These are phyloP conservation scores for Oreotrochilus melanogaster DNA, from an alignment of 2,113 vertebrate species.

Conservation along the genomic window DNA sequence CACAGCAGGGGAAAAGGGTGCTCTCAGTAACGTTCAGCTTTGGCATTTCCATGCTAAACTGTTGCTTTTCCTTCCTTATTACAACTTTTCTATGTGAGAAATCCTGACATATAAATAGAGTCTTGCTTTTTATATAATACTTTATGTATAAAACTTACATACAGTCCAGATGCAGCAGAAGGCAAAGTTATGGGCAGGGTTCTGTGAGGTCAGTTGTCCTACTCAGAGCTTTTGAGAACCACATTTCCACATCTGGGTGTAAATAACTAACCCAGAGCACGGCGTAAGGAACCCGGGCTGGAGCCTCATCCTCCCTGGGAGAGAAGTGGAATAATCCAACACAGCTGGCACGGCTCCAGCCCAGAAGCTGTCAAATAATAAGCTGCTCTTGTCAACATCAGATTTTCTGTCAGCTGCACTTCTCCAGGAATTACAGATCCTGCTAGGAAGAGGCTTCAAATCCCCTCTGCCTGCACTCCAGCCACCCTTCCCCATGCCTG, in stretches of 20 bases:
- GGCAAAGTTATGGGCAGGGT: background rate
- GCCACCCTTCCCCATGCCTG: background rate
- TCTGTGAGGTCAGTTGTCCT: background rate
- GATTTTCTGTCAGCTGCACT: accelerated
- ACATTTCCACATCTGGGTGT: background rate
- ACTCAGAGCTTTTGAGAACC: background rate
- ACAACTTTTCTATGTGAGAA: background rate
- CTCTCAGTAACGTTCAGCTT: background rate
- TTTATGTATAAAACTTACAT: background rate
- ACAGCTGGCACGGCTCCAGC: background rate
- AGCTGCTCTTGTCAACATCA: background rate
- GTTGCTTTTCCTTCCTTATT: background rate
- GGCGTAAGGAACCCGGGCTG: background rate
- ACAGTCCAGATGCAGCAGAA: background rate
- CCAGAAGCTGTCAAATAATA: background rate
- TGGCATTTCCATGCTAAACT: accelerated
- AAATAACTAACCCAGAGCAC: background rate
- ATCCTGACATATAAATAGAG: no score
- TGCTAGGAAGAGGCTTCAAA: background rate
- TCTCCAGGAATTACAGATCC: background rate
- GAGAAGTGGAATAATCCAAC: background rate
- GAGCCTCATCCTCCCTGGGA: background rate
- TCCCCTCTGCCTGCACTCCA: background rate
- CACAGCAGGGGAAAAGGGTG: background rate
- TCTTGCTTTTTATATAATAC: no score